Evolutionary conservation across 2,888 invertebrate species (phyloP), one percentile per base, ranked within the genome.

Genomic region (Caenorhabditis virilis): DNA sequence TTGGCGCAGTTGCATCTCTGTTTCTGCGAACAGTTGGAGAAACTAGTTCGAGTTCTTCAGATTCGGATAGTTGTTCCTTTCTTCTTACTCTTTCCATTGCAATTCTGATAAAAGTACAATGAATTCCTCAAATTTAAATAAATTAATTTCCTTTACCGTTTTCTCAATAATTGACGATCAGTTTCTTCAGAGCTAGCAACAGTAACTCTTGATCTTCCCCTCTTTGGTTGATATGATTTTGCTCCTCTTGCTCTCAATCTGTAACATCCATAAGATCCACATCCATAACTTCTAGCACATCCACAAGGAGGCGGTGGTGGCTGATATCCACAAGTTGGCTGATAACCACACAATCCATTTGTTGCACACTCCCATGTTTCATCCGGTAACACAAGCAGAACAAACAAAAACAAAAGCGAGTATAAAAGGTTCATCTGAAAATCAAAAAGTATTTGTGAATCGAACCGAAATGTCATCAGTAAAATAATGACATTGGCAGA

Each of bases 321-420:
- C 11, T 61, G 53, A 9, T 47, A 35, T 22, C 63, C 66, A 45
- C 79, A 77, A 9, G 58, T 51, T 2, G 69, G 68, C 41, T 68
- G 65, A 18, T 64, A 64, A 1, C 79, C 79, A 48, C 79, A 79
- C 1, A 79, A 49, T 9, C 79, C 79, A 47, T 70, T 78, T 2
- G 78, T 70, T 22, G 74, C 71, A 58, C 79, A 79, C 76, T 78
- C 54, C 22, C 50, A 54, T 36, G 62, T 59, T 6, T 51, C 56
- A 0, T 61, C 50, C 7, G 65, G 65, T n/a, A 65, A 52, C 0
- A 54, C 51, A 11, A 62, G 35, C 6, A 69, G 48, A 0, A 64
- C 42, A 1, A 53, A 51, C 3, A 62, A 33, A 2, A 62, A 15
- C 1, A 65, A 38, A 2, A 47, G 33, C 0, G 47, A 22, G 5